Evolutionary conservation across 2,113 vertebrate species (phyloP).

Genomic region (Nibea coibor): DNA sequence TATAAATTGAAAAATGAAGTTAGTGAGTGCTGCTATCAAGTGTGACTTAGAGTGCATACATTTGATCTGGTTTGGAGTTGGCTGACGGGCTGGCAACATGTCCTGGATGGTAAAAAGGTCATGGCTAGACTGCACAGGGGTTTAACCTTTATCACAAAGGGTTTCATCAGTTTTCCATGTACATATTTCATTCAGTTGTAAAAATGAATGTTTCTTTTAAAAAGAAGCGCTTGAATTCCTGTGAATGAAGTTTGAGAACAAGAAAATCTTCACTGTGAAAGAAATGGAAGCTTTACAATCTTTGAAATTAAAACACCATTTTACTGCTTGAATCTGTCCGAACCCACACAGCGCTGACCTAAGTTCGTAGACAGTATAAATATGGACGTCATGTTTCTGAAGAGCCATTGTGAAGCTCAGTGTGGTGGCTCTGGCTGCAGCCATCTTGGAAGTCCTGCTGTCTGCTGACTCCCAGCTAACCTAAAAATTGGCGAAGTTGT

Average conservation of each 20-base stretch:
- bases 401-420: too few relatives aligned
- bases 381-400: too few relatives aligned
- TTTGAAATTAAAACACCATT: neutral
- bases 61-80: fast-evolving
- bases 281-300: neutral
- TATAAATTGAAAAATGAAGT: neutral
- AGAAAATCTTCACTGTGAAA: neutral
- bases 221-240: neutral
- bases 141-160: constrained; percentile 26
- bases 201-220: neutral
- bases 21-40: too few relatives aligned
- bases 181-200: neutral
- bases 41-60: neutral
- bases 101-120: constrained; percentile 26
- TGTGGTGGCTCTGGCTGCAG: too few relatives aligned
- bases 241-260: neutral
- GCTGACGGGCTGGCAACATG: constrained; percentile 10
- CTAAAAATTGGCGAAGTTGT: too few relatives aligned
- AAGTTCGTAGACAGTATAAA: too few relatives aligned
- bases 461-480: too few relatives aligned
- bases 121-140: neutral
- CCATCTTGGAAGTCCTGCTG: too few relatives aligned
- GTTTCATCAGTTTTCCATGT: neutral
- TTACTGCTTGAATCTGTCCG: neutral
- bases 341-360: too few relatives aligned